Evolutionary conservation across 2,888 invertebrate species (phyloP), one percentile per base, ranked within the genome.

Genomic region (Teleiodes luculella): DNA sequence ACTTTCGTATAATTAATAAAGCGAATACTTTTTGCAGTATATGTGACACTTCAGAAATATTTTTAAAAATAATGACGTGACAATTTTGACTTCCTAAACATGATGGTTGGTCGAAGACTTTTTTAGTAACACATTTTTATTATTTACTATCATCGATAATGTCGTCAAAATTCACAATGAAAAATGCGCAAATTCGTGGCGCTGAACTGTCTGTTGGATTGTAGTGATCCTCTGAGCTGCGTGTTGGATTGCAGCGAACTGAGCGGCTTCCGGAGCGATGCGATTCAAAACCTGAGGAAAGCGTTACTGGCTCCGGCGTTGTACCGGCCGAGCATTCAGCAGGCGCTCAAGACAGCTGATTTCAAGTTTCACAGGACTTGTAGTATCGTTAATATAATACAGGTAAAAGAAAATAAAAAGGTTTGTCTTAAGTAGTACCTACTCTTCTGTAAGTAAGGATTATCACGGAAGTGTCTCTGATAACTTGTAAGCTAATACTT

Each of bases 161-260:
- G 65, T 59, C 62, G 53, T 57, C 61, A 61, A 62, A 43, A 62
- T 58, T 63, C 66, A 70, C 59, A 66, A 66, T 70, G 63, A 78
- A 85, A 79, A 67, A 87, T 86, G 87, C 76, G 75, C 73, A 85
- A 67, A 73, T 80, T 82, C 67, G 70, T 74, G 57, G 68, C 76
- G 58, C 66, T 82, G 51, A 79, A 83, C 66, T 73, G 74, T 66
- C 71, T 84, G 55, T 70, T 74, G 56, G 79, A 83, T 58, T 65
- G 64, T 53, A 73, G 76, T 62, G 24, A 24, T 24, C 6, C 76
- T 58, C 66, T 82, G 52, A 79, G 83, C 66, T 73, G 74, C 66
- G 71, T 84, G 55, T 70, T 74, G 56, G 79, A 83, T 58, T 65
- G 64, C 53, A 73, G 76, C 61, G 78, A 80, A 52, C 61, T 65